Evolutionary conservation across 1,140 invertebrate genomes (phyloP).

Genomic region (Thaumetopoea pityocampa): DNA sequence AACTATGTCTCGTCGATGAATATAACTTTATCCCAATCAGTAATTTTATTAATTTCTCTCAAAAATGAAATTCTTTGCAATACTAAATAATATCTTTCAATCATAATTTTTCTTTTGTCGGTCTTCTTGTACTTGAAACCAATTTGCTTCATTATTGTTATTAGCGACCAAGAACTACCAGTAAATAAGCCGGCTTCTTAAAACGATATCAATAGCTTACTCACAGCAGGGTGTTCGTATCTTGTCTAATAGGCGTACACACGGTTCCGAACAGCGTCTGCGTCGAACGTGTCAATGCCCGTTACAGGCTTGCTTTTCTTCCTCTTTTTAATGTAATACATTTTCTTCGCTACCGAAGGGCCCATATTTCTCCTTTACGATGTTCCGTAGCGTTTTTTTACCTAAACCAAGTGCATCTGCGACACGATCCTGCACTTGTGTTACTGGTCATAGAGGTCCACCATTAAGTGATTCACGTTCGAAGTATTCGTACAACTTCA

Average conservation of each 20-base stretch:
- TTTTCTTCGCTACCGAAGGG: constrained; percentile 13
- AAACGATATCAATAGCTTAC: background rate
- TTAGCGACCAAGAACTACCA: background rate
- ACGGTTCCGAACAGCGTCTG: constrained; percentile 14
- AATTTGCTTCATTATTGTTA: background rate
- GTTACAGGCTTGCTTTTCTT: background rate
- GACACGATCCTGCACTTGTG: constrained; percentile 12
- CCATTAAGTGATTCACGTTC: constrained; percentile 15
- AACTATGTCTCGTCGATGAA: no score
- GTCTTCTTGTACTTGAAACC: no score
- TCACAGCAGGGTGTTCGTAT: constrained; percentile 1
- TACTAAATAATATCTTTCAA: no score
- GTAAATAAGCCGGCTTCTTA: background rate
- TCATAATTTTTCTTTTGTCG: no score
- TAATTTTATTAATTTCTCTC: no score
- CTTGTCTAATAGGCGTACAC: constrained; percentile 9
- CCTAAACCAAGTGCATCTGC: constrained; percentile 13
- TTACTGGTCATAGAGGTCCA: constrained; percentile 7
- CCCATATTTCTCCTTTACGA: constrained; percentile 17
- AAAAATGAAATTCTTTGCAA: no score
- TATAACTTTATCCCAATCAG: no score
- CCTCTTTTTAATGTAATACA: constrained; percentile 7
- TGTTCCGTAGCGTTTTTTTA: constrained; percentile 6
- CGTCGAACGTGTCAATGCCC: constrained; percentile 21
- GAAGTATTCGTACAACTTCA: constrained; percentile 16